Base-by-base conservation (phyloP, 2,888 invertebrate species). In the Heliconius cydno region DNA sequence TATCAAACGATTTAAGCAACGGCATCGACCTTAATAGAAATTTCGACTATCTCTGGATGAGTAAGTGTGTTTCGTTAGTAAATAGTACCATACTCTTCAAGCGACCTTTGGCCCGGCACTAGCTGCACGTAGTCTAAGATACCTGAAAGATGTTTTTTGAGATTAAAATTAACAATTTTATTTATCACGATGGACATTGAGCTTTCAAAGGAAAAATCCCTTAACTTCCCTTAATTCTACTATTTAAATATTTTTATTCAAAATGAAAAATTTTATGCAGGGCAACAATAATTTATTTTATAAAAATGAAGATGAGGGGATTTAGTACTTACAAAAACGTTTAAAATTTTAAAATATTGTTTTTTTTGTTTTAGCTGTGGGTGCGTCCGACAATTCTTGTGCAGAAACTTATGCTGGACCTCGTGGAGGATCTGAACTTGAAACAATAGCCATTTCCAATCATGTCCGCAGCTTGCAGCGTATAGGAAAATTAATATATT, bases 401-500 rank as follows among this genome's bases (percentile, higher is more conserved):
- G 83, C 86, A 15, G 90, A 95, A n/a, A 94, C 93, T 0, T 96
- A 91, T 84, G 93, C 94, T 46, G 96, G 96, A 7, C 88, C 92
- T 0, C 70, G 82, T 2, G 88, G 94, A 3, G 94, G 94, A 81
- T 96, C 96, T 9, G 96, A 96, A 84, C 88, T 89, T 0, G 96
- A 96, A 86, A 91, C 95, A 0, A 87, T 87, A 77, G 91, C 93
- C 1, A 87, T 95, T 46, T 84, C 88, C 1, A 86, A 86, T 46
- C 92, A 92, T 86, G 90, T 95, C 1, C 77, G 85, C 0, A 85
- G 81, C 4, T 79, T 92, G 38, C 88, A 88, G 60, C 79, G 76
- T 0, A 82, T 84, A 25, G 86, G 89, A 30, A 88, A 90, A 70
- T 66, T 93, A 60, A 85, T 93, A 28, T 92, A 95, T 79, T 96